A percentile compares a stretch with the other conserved stretches of the same genome.
Evolutionary conservation across 2,113 vertebrate species (phyloP).

Genomic region (Pachycephala philippinensis): DNA sequence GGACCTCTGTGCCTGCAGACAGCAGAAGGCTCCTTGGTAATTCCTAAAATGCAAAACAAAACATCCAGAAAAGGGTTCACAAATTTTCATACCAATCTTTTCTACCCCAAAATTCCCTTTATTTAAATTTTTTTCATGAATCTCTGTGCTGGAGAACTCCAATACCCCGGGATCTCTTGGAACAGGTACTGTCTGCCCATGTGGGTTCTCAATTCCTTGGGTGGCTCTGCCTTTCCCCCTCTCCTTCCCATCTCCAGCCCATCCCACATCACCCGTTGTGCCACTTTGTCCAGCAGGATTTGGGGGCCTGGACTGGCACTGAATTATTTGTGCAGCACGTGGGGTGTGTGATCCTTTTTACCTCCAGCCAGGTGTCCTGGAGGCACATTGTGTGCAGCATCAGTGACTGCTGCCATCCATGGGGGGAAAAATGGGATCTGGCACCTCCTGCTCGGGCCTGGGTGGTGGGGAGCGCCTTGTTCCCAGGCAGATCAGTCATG

Average conservation of each 20-base stretch:
- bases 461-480: fast-evolving
- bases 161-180: fast-evolving
- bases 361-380: neutral
- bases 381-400: fast-evolving
- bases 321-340: neutral
- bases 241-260: neutral
- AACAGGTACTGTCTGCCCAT: neutral
- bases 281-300: neutral
- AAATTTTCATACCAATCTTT: neutral
- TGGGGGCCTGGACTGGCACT: neutral
- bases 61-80: neutral
- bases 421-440: neutral
- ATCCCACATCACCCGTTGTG: fast-evolving
- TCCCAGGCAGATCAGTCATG: fast-evolving
- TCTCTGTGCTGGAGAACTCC: neutral
- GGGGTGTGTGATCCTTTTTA: fast-evolving
- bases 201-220: fast-evolving
- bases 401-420: neutral
- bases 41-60: neutral
- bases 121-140: neutral
- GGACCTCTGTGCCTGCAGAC: neutral
- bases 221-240: neutral
- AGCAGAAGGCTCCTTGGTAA: neutral
- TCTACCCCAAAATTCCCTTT: neutral
- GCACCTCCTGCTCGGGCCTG: neutral